These are phyloP conservation scores for Cremastinae sp. DNA, from an alignment of 2,888 invertebrate genomes.

Conservation along the genomic window DNA sequence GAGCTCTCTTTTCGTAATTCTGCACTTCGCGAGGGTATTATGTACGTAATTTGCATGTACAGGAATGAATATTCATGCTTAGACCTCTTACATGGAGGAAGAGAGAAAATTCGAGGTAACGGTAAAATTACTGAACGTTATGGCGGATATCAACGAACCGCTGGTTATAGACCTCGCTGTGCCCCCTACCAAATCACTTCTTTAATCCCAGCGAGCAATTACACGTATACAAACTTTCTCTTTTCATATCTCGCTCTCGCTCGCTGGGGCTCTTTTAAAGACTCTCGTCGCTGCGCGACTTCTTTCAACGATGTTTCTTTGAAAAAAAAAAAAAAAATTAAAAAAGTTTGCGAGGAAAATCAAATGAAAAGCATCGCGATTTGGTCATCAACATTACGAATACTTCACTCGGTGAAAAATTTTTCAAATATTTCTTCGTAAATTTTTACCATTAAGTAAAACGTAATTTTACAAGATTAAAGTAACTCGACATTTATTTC, in stretches of 20 bases:
- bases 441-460: too few species aligned
- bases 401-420: too few species aligned
- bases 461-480: too few species aligned
- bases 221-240: conserved; percentile 22
- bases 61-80: conserved; percentile 54
- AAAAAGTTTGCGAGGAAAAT: too few species aligned
- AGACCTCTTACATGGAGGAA: conserved; percentile 1
- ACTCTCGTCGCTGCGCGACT: neutral
- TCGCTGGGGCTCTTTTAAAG: conserved; percentile 10
- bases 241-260: neutral
- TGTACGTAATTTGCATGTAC: conserved; percentile 51
- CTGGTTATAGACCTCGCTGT: neutral
- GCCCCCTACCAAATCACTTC: conserved; percentile 44
- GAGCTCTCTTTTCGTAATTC: conserved; percentile 42
- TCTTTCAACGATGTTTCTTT: neutral
- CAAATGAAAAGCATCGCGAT: too few species aligned
- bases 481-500: too few species aligned
- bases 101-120: conserved; percentile 15
- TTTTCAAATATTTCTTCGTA: too few species aligned
- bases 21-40: conserved; percentile 46
- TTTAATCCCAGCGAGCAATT: conserved; percentile 50
- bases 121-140: conserved; percentile 43
- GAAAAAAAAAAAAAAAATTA: too few species aligned
- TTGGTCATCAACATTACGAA: too few species aligned
- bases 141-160: conserved; percentile 30